phyloP scores from a whole-genome alignment of 2,113 vertebrate genomes.

The Sylvia atricapilla region DNA sequence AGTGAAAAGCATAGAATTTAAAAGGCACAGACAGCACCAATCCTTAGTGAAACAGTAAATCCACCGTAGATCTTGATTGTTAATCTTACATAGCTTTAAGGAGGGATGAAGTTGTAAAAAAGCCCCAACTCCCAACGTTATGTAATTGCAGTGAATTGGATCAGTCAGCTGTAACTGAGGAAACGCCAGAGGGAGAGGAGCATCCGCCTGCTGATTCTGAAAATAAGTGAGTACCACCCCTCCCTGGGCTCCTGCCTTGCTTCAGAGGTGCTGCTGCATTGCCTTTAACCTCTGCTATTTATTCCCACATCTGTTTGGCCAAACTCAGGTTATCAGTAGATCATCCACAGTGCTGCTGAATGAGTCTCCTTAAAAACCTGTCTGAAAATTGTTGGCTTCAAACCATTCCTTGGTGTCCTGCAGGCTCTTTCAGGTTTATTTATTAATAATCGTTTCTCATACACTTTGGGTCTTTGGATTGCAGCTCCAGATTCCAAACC shows the following conservation, averaged over 20 bases:
- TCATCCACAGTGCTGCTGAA: background rate
- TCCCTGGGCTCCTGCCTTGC: accelerated
- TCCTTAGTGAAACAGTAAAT: background rate
- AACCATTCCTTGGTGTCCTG: background rate
- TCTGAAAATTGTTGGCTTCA: background rate
- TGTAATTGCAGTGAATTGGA: conserved; percentile 88
- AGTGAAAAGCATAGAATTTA: background rate
- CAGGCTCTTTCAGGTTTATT: background rate
- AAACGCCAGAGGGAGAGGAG: conserved; percentile 93
- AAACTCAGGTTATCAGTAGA: background rate
- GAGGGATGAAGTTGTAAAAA: background rate
- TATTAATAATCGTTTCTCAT: background rate
- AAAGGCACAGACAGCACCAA: background rate
- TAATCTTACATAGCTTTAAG: background rate
- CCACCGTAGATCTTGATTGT: background rate
- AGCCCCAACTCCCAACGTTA: background rate
- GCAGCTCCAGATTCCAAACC: background rate
- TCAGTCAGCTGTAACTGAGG: conserved; percentile 92
- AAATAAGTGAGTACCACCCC: conserved; percentile 86
- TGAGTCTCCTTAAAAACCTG: background rate
- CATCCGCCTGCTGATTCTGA: conserved; percentile 94
- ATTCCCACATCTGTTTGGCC: background rate
- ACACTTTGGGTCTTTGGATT: background rate
- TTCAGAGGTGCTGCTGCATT: background rate
- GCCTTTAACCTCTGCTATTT: background rate